Evolutionary conservation across 2,113 vertebrate species (phyloP).

Genomic region (Rhinopomastus cyanomelas): DNA sequence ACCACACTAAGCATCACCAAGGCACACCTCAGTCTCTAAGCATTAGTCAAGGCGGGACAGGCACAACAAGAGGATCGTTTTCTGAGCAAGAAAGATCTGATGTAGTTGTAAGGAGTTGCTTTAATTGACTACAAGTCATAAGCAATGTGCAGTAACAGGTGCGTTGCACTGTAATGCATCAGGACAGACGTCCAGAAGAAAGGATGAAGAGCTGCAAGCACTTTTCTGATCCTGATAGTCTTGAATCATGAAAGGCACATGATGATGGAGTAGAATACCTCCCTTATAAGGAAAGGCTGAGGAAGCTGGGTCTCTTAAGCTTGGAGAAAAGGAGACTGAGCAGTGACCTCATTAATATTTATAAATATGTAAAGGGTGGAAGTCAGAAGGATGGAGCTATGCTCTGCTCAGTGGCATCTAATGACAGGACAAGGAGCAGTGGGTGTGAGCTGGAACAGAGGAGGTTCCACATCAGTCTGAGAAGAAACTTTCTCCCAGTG

Average conservation of each 20-base stretch:
- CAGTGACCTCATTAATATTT: no score
- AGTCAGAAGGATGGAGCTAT: no score
- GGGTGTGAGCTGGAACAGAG: no score
- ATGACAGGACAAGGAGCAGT: no score
- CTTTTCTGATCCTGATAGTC: not conserved
- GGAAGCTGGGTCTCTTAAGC: no score
- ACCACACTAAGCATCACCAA: not conserved
- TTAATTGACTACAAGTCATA: not conserved
- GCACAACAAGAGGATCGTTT: not conserved
- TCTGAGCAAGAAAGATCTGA: not conserved
- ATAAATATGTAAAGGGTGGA: no score
- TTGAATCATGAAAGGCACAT: not conserved
- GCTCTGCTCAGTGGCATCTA: no score
- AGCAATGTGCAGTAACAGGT: not conserved
- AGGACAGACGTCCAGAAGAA: not conserved
- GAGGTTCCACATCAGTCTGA: no score
- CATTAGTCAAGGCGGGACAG: not conserved
- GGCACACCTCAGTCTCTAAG: rapidly evolving
- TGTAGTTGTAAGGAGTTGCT: not conserved
- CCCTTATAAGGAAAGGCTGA: no score
- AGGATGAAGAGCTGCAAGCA: not conserved
- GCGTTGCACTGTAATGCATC: not conserved
- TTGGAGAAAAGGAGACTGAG: no score
- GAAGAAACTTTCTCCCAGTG: no score
- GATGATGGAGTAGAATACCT: no score